Conservation (phyloP, 2,113 vertebrate genomes). For the Chaetodon trifascialis region DNA sequence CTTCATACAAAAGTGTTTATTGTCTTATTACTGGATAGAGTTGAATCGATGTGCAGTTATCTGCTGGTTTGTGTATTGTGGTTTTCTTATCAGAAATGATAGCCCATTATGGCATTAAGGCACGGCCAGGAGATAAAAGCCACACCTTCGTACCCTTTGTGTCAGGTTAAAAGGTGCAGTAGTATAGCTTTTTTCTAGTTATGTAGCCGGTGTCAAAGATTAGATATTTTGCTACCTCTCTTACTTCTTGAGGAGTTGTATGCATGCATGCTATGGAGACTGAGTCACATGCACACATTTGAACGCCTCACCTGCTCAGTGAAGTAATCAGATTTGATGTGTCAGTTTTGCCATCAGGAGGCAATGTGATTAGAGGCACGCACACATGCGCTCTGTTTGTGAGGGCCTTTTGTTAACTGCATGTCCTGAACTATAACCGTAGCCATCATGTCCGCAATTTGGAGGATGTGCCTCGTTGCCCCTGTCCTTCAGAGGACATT, state of each 20-base stretch:
- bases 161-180: conserved; percentile 7
- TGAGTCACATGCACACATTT: neutral
- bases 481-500: conserved; percentile 39
- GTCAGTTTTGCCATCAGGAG: neutral
- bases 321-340: neutral
- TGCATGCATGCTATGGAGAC: neutral
- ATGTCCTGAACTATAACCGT: conserved; percentile 8
- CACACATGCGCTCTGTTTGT: neutral
- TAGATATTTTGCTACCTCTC: neutral
- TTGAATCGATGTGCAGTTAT: conserved; percentile 16
- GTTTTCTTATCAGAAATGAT: conserved; percentile 49
- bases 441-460: conserved; percentile 13
- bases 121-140: neutral
- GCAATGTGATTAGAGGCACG: neutral
- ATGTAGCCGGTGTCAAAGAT: neutral
- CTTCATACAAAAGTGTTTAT: conserved; percentile 18
- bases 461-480: conserved; percentile 28
- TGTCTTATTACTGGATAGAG: conserved; percentile 11
- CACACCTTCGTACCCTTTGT: conserved; percentile 33
- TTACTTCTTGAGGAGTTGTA: too few species aligned
- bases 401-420: neutral
- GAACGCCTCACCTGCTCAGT: conserved; percentile 3
- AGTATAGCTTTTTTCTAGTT: neutral
- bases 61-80: conserved; percentile 14
- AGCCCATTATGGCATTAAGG: neutral